Percentiles rank a stretch among this genome's conserved stretches.
Evolutionary conservation across 2,113 vertebrate species (phyloP).

Genomic region (Tamias sibiricus): DNA sequence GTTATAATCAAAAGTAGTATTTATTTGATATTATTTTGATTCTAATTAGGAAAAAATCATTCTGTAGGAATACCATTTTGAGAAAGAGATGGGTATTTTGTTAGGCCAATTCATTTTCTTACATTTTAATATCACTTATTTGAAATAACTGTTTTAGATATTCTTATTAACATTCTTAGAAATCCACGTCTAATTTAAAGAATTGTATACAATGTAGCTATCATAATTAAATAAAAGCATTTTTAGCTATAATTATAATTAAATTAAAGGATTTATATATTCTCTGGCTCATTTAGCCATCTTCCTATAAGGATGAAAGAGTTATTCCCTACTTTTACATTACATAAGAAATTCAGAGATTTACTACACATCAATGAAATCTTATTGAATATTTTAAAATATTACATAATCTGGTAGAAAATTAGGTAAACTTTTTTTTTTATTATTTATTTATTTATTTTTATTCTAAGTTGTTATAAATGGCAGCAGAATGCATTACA

Average conservation of each 20-base stretch:
- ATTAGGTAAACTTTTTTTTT: background rate
- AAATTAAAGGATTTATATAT: background rate
- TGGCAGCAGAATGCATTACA: too few relatives aligned
- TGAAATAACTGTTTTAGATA: background rate
- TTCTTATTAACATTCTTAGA: background rate
- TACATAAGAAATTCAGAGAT: background rate
- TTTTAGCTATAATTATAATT: background rate
- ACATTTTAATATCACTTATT: background rate
- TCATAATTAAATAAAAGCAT: background rate
- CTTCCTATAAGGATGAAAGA: background rate
- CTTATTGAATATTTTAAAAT: conserved; percentile 14
- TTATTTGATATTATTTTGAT: background rate
- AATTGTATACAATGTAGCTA: background rate
- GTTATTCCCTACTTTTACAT: background rate
- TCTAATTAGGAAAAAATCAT: background rate
- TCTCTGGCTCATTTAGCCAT: background rate
- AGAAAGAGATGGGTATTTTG: background rate
- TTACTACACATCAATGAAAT: background rate
- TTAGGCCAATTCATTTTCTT: background rate
- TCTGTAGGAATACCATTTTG: background rate
- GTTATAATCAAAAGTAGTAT: background rate
- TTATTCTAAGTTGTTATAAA: too few relatives aligned
- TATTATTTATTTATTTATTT: too few relatives aligned
- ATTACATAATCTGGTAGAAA: background rate
- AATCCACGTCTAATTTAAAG: background rate